A percentile compares a stretch with the other conserved stretches of the same genome.
Conservation (phyloP, 2,888 invertebrate species). For the Ornithoptera priamus region DNA sequence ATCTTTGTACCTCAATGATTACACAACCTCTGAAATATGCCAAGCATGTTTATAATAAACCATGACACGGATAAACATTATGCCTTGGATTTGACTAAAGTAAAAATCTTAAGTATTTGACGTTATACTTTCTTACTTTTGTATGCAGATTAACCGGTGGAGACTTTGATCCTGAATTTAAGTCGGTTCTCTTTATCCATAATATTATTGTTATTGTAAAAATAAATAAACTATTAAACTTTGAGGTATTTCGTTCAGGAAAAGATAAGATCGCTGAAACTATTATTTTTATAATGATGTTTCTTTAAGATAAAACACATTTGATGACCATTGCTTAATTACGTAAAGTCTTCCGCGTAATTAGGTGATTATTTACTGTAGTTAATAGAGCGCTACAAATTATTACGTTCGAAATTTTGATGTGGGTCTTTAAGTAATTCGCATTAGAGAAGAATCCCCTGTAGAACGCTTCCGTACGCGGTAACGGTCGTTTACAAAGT, state of each 20-base stretch:
- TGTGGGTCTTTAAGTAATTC: conserved; percentile 19
- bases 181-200: too few relatives aligned
- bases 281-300: too few relatives aligned
- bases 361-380: conserved; percentile 18
- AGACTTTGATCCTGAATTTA: not conserved
- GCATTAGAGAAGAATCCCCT: conserved; percentile 20
- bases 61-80: not conserved
- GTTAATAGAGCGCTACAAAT: conserved; percentile 27
- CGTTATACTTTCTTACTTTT: not conserved
- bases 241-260: too few relatives aligned
- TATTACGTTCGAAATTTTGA: conserved; percentile 27
- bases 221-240: too few relatives aligned
- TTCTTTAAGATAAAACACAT: not conserved
- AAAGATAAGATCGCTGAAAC: too few relatives aligned
- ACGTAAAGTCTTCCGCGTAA: conserved; percentile 18
- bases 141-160: not conserved
- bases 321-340: conserved; percentile 1
- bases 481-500: conserved; percentile 25
- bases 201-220: too few relatives aligned
- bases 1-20: not conserved
- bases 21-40: not conserved
- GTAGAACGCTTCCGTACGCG: conserved; percentile 24
- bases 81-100: not conserved
- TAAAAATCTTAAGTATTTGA: not conserved
- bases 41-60: not conserved